Evolutionary conservation across 2,888 invertebrate genomes (phyloP).

Genomic region (Heterodera filipjevi): DNA sequence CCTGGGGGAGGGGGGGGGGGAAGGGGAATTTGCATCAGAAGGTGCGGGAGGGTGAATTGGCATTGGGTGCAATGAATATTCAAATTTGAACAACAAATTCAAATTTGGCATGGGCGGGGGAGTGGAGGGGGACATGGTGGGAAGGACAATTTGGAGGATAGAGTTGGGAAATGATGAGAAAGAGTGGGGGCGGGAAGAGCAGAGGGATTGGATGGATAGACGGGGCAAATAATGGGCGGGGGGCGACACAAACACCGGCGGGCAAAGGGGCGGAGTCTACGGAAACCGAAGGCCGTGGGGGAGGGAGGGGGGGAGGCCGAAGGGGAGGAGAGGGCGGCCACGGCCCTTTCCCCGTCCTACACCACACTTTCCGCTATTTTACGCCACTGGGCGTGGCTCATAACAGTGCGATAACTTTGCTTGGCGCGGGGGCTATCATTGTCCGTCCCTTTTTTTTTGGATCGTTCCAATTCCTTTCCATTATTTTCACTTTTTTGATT

Average conservation of each 20-base stretch:
- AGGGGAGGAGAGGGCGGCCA: neutral
- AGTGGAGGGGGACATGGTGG: neutral
- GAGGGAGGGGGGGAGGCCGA: neutral
- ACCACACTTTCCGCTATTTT: neutral
- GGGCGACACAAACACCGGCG: constrained; percentile 9
- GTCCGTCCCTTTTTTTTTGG: neutral
- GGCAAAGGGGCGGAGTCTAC: constrained; percentile 5
- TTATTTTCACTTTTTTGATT: neutral
- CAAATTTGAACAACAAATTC: constrained; percentile 14
- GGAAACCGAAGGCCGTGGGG: neutral
- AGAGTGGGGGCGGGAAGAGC: neutral
- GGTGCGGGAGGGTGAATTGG: constrained; percentile 12
- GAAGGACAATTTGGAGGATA: constrained; percentile 1
- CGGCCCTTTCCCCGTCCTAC: neutral
- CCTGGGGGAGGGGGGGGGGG: constrained; percentile 6
- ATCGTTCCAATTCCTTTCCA: too few relatives aligned
- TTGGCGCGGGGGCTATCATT: too few relatives aligned
- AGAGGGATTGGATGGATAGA: neutral
- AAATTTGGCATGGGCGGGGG: neutral
- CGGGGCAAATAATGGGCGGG: neutral
- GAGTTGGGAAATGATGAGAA: constrained; percentile 1
- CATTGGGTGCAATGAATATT: constrained; percentile 6
- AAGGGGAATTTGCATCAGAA: constrained; percentile 15
- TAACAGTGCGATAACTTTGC: neutral
- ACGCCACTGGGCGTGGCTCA: neutral